These are phyloP conservation scores for Tetranychus cinnabarinus DNA, from an alignment of 1,140 invertebrate genomes.

Conservation along the genomic window DNA sequence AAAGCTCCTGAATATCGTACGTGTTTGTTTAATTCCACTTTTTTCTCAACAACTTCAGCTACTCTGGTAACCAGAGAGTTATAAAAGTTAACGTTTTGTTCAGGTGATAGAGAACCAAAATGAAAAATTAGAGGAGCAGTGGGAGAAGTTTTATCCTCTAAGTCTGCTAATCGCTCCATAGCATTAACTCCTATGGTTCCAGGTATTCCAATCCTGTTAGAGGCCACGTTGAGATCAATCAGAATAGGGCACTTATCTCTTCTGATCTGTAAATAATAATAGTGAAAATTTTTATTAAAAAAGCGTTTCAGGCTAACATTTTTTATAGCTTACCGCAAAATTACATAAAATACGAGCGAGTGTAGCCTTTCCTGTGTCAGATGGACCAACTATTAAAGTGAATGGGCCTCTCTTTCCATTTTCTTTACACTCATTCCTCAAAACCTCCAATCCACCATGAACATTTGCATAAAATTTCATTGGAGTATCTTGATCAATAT, in stretches of 20 bases:
- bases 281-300: not conserved
- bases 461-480: conserved; percentile 88
- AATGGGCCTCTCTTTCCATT: conserved; percentile 34
- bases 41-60: conserved; percentile 46
- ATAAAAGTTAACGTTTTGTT: conserved; percentile 46
- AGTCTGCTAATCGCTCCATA: conserved; percentile 65
- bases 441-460: conserved; percentile 73
- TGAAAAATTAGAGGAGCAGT: conserved; percentile 78
- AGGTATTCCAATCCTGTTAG: conserved; percentile 73
- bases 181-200: conserved; percentile 42
- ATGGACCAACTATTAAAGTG: conserved; percentile 52
- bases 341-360: conserved; percentile 70
- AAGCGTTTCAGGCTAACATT: not conserved
- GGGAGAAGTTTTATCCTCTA: conserved; percentile 77
- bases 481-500: conserved; percentile 82
- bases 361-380: conserved; percentile 89
- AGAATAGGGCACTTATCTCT: conserved; percentile 55
- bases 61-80: conserved; percentile 58
- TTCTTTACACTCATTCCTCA: conserved; percentile 48
- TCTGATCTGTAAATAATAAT: conserved; percentile 19
- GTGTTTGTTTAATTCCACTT: conserved; percentile 11
- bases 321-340: conserved; percentile 44
- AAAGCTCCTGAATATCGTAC: conserved; percentile 46
- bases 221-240: conserved; percentile 88
- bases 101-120: conserved; percentile 62